These are phyloP conservation scores for Aviceda subcristata DNA, from an alignment of 2,113 vertebrate genomes.

Conservation along the genomic window DNA sequence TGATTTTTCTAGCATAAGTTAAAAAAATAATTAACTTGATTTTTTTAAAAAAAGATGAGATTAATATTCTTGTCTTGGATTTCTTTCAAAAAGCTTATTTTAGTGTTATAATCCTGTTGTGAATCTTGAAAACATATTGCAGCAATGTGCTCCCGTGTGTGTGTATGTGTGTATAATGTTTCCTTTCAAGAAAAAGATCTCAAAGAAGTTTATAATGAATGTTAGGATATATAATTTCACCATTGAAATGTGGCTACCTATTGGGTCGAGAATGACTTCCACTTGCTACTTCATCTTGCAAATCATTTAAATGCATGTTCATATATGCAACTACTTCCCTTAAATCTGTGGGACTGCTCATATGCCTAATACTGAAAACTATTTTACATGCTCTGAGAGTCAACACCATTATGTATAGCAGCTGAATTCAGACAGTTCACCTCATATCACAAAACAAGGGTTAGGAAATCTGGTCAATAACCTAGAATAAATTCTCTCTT, in stretches of 20 bases:
- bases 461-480: background rate
- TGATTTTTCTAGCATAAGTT: background rate
- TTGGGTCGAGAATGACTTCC: background rate
- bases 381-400: background rate
- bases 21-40: background rate
- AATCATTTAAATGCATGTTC: background rate
- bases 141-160: fast-evolving
- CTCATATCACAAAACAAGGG: background rate
- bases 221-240: background rate
- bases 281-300: background rate
- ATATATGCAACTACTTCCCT: background rate
- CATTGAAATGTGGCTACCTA: background rate
- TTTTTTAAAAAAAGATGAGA: background rate
- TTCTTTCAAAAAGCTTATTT: background rate
- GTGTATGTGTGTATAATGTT: background rate
- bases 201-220: background rate
- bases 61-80: background rate
- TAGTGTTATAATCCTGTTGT: background rate
- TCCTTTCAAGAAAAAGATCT: background rate
- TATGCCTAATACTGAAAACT: background rate
- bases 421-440: background rate
- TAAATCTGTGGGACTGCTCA: background rate
- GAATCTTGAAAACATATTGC: background rate
- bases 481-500: background rate
- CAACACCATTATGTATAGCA: background rate